Percentiles rank a stretch among this genome's conserved stretches.
Conservation (phyloP, 2,888 invertebrate species). For the Dermolepida albohirtum region DNA sequence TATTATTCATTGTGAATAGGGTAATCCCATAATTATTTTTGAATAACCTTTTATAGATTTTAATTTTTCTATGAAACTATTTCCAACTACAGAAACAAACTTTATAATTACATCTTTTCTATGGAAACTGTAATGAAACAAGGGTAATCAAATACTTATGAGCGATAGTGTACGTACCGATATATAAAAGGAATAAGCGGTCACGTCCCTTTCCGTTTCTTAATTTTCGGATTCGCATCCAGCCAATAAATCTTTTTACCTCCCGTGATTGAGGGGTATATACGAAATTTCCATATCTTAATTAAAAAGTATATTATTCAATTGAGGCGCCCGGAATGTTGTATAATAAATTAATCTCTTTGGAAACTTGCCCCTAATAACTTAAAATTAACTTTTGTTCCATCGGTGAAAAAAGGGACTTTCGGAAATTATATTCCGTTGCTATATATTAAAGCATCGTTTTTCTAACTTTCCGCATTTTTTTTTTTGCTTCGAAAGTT, state of each 20-base stretch:
- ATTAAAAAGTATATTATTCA: conserved; percentile 24
- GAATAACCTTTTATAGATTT: too few species aligned
- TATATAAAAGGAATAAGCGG: too few species aligned
- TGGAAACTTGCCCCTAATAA: conserved; percentile 16
- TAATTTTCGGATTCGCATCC: not conserved
- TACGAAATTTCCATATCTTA: conserved; percentile 28
- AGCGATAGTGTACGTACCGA: too few species aligned
- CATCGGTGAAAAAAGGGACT: conserved; percentile 2
- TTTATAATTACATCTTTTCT: too few species aligned
- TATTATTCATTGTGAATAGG: too few species aligned
- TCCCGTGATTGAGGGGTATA: conserved; percentile 11
- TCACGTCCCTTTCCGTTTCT: not conserved
- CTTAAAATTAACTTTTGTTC: conserved; percentile 21
- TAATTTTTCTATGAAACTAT: too few species aligned
- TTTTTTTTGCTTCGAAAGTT: not conserved
- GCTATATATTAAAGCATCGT: not conserved
- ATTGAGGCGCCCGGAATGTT: not conserved
- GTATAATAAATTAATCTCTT: conserved; percentile 21
- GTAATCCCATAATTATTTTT: too few species aligned
- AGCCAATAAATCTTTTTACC: conserved; percentile 11
- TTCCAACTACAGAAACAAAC: too few species aligned
- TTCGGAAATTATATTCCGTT: conserved; percentile 12
- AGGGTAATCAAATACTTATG: too few species aligned
- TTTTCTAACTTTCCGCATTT: conserved; percentile 12
- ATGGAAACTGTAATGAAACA: too few species aligned